Evolutionary conservation across 64 coral and sea anemone species (phyloP), one percentile per base, ranked within the genome.

Genomic region (Pachyseris speciosa): DNA sequence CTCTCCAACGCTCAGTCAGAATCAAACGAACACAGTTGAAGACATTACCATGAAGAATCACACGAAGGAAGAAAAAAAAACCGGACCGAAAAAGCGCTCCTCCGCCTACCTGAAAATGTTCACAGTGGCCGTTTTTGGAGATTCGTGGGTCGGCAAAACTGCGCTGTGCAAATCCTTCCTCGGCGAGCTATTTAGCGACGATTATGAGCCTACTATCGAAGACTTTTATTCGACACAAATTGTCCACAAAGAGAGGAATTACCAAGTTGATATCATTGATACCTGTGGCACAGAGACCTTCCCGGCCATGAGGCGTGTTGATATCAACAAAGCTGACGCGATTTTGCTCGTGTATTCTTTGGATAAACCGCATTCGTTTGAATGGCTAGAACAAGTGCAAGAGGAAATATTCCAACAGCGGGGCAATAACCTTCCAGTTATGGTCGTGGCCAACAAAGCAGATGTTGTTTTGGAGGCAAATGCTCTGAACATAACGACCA

Each of bases 201-300:
- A 90, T 16, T 94, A 94, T 37, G n/a, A 55, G 7, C 92, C 92
- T 3, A 94, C 92, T 3, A 67, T 94, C 43, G 92, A 94, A 20
- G 92, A 94, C 32, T 94, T 89, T 37, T 94, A 89, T 37, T 84
- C 86, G 12, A 94, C 90, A 44, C 81, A 94, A 58, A 47, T 94
- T 26, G 78, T 83, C 13, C 67, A 89, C 36, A 90, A 88, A 34
- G 87, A 94, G 40, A 94, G 64, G 50, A 86, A 89, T 12, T 94
- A 84, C 43, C 85, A 89, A 50, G 78, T 94, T 5, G 87, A 94
- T 53, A 94, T 94, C 37, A 89, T 94, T 34, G 92, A 94, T n/a
- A 94, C 92, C 3, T 86, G 86, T 19, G 92, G 92, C 24, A 74
- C 92, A 4, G 92, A 94, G 68, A 89, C 69, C 47, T 94, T 94